Percentiles rank a stretch among this genome's conserved stretches.
These are phyloP conservation scores for Sesamia nonagrioides DNA, from an alignment of 1,140 invertebrate genomes.

Conservation along the genomic window DNA sequence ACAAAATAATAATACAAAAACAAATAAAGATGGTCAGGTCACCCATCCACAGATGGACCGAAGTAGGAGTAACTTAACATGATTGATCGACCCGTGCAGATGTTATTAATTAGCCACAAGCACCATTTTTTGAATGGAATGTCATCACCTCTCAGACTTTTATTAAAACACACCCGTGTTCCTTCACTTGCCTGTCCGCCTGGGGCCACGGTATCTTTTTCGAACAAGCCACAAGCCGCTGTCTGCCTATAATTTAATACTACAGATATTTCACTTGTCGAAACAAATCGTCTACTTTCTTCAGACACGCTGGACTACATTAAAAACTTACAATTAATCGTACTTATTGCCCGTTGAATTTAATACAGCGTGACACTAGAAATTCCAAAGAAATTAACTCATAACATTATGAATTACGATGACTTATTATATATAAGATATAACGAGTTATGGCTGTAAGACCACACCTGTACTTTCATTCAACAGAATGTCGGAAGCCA, in stretches of 20 bases:
- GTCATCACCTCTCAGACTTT: too few species aligned
- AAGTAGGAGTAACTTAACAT: too few species aligned
- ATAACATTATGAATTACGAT: conserved; percentile 35
- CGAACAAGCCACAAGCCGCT: background rate
- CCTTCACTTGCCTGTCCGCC: too few species aligned
- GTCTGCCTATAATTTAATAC: background rate
- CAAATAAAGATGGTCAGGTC: too few species aligned
- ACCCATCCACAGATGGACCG: too few species aligned
- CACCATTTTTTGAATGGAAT: too few species aligned
- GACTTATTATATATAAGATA: conserved; percentile 37
- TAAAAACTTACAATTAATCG: conserved; percentile 28
- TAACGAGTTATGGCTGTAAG: conserved; percentile 31
- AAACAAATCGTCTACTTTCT: conserved; percentile 11
- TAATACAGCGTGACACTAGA: conserved; percentile 33
- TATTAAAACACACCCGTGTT: too few species aligned
- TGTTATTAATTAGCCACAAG: too few species aligned
- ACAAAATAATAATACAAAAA: too few species aligned
- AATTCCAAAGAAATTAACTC: conserved; percentile 40
- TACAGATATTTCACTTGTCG: background rate
- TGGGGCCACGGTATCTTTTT: too few species aligned
- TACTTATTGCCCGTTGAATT: conserved; percentile 41
- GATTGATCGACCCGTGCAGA: too few species aligned
- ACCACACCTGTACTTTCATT: conserved; percentile 46
- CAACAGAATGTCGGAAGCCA: conserved; percentile 31
- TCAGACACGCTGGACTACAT: background rate